Conservation (phyloP, 1,140 invertebrate species). For the Tetramorium parvispinum region DNA sequence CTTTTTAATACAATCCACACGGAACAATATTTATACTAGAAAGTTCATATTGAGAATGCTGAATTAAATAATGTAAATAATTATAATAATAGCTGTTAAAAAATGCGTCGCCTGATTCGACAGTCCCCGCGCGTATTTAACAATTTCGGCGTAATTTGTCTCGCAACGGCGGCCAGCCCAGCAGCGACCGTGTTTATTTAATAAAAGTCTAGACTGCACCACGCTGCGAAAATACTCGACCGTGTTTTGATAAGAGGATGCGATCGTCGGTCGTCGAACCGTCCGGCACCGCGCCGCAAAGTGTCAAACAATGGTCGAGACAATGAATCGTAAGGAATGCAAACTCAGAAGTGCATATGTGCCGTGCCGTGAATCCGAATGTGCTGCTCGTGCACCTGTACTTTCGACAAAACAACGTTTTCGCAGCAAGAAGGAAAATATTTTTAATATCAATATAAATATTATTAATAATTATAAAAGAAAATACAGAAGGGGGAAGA, state of each 20-base stretch:
- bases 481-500: neutral
- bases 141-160: constrained; percentile 34
- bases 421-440: neutral
- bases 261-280: constrained; percentile 66
- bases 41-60: neutral
- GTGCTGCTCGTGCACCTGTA: neutral
- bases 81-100: no score
- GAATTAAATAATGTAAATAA: neutral
- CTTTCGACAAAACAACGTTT: neutral
- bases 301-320: constrained; percentile 63
- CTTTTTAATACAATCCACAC: neutral
- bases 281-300: constrained; percentile 37
- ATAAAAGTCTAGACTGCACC: constrained; percentile 71
- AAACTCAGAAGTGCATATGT: neutral
- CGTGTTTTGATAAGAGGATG: constrained; percentile 72
- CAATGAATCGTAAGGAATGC: constrained; percentile 16
- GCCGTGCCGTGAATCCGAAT: neutral
- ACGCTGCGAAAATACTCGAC: constrained; percentile 70
- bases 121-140: neutral
- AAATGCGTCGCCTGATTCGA: neutral
- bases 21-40: neutral
- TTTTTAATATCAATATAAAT: neutral
- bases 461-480: neutral
- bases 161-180: constrained; percentile 2
- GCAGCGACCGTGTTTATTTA: constrained; percentile 62